Conservation (phyloP, 2,888 invertebrate genomes). For the Trichopria drosophilae region DNA sequence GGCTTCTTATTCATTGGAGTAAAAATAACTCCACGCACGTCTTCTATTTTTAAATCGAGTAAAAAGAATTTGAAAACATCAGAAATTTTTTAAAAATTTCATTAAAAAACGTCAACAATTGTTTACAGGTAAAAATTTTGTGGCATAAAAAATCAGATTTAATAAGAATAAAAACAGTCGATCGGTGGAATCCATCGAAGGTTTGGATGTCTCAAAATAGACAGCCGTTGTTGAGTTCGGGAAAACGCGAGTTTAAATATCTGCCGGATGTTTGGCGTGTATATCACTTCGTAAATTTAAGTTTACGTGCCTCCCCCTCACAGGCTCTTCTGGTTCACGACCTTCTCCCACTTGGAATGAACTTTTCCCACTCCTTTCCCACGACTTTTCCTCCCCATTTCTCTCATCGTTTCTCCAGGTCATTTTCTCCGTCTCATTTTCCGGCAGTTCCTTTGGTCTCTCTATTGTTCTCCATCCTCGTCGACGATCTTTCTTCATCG, state of each 20-base stretch:
- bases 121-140: too few species aligned
- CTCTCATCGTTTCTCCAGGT: constrained; percentile 16
- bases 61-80: too few species aligned
- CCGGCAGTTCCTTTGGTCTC: too few species aligned
- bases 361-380: constrained; percentile 24
- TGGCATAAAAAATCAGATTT: too few species aligned
- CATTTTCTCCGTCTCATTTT: constrained; percentile 9
- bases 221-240: constrained; percentile 48
- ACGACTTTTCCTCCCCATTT: constrained; percentile 1
- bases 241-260: constrained; percentile 53
- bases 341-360: constrained; percentile 15
- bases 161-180: too few species aligned
- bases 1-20: too few species aligned
- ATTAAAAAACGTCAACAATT: too few species aligned
- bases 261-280: constrained; percentile 57
- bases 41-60: too few species aligned
- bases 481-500: too few species aligned
- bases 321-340: constrained; percentile 22
- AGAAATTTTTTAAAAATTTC: too few species aligned
- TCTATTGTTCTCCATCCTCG: constrained; percentile 20
- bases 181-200: too few species aligned
- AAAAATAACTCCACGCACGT: too few species aligned
- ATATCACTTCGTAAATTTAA: constrained; percentile 57
- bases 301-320: constrained; percentile 48
- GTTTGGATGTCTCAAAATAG: constrained; percentile 49